A percentile compares a stretch with the other conserved stretches of the same genome.
phyloP scores from a whole-genome alignment of 1,140 invertebrate genomes.

The Lineus longissimus region DNA sequence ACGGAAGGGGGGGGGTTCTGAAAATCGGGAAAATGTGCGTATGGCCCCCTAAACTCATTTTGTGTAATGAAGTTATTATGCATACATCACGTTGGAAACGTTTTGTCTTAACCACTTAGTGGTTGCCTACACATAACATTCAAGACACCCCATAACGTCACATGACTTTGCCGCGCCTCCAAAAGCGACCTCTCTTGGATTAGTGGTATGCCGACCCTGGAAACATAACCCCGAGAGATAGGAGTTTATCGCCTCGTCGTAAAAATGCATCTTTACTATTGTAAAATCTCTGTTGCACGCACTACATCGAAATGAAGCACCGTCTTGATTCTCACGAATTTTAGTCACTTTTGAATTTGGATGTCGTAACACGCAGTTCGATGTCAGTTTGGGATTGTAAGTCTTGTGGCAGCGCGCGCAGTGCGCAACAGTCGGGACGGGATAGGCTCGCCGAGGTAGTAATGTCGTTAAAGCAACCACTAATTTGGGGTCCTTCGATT shows the following conservation, averaged over 20 bases:
- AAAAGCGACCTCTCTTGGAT: neutral
- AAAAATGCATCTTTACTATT: neutral
- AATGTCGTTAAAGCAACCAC: neutral
- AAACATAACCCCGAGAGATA: neutral
- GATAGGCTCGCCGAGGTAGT: neutral
- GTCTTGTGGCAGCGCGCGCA: constrained; percentile 1
- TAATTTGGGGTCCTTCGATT: constrained; percentile 1
- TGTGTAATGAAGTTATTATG: no score
- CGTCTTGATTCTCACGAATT: neutral
- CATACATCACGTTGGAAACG: no score
- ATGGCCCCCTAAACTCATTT: no score
- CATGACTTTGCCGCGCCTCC: neutral
- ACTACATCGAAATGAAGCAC: neutral
- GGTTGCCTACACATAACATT: constrained; percentile 1
- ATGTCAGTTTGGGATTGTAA: neutral
- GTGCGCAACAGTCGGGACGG: neutral
- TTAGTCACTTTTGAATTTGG: neutral
- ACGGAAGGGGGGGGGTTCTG: no score
- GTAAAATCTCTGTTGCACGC: neutral
- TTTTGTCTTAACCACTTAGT: no score
- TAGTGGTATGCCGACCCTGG: neutral
- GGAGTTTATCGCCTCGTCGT: neutral
- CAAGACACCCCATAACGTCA: neutral
- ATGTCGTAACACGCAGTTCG: neutral
- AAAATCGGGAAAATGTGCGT: no score